phyloP scores from a whole-genome alignment of 1,140 invertebrate species.

The Archivesica marissinica region DNA sequence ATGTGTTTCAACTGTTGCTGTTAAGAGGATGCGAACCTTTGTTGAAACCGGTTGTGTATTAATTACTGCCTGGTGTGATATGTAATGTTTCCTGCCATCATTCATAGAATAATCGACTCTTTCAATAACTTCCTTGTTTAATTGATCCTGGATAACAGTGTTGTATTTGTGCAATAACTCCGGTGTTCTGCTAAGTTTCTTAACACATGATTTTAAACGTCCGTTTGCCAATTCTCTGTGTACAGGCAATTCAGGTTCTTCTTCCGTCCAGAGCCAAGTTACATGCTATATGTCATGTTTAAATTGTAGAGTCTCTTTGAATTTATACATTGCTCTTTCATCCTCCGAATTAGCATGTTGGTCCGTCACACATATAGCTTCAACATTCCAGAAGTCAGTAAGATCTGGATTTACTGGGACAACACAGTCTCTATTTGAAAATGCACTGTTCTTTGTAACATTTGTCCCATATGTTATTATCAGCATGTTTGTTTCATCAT shows the following conservation, averaged over 20 bases:
- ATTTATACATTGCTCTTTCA: neutral
- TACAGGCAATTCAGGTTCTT: neutral
- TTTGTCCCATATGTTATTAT: constrained; percentile 23
- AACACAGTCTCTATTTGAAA: constrained; percentile 8
- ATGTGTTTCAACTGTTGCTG: constrained; percentile 5
- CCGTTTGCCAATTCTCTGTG: neutral
- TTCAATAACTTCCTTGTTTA: constrained; percentile 37
- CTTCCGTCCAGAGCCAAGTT: constrained; percentile 8
- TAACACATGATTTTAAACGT: neutral
- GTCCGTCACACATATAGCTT: constrained; percentile 19
- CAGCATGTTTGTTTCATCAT: constrained; percentile 8
- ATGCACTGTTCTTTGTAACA: neutral
- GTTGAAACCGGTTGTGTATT: constrained; percentile 1
- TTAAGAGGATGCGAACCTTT: constrained; percentile 3
- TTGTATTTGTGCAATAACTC: constrained; percentile 36
- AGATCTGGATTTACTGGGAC: constrained; percentile 30
- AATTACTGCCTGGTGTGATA: constrained; percentile 37
- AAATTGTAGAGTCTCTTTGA: too few species aligned
- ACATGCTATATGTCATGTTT: too few species aligned
- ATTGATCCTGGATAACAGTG: constrained; percentile 28
- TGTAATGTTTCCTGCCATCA: constrained; percentile 19
- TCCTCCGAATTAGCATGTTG: neutral
- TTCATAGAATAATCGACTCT: neutral
- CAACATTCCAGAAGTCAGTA: too few species aligned
- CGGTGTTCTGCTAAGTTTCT: neutral